Evolutionary conservation across 1,140 invertebrate genomes (phyloP).

Genomic region (Hyles euphorbiae): DNA sequence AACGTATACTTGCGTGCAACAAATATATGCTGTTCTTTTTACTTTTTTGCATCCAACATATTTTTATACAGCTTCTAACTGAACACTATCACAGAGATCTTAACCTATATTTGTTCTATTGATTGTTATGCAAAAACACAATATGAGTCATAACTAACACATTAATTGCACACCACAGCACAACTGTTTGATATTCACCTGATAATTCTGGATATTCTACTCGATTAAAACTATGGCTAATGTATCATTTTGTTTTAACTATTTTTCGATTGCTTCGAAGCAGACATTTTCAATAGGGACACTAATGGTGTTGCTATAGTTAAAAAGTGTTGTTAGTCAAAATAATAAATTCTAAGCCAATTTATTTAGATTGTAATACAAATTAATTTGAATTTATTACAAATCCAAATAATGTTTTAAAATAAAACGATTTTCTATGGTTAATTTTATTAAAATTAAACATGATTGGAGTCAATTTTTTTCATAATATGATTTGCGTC

Average conservation of each 20-base stretch:
- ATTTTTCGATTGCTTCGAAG: slow-evolving; percentile 56
- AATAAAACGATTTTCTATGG: no score
- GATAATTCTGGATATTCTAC: slow-evolving; percentile 38
- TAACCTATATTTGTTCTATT: slow-evolving; percentile 72
- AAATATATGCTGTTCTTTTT: slow-evolving; percentile 35
- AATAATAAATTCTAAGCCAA: no score
- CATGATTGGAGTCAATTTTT: no score
- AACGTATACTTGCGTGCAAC: slow-evolving; percentile 43
- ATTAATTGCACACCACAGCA: slow-evolving; percentile 32
- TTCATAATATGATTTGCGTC: no score
- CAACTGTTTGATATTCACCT: slow-evolving; percentile 50
- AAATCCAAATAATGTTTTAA: no score
- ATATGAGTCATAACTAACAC: slow-evolving; percentile 49
- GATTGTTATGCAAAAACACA: slow-evolving; percentile 74
- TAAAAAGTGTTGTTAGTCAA: neutral
- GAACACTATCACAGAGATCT: slow-evolving; percentile 65
- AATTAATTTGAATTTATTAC: no score
- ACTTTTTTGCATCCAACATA: slow-evolving; percentile 40
- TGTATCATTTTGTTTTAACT: slow-evolving; percentile 51
- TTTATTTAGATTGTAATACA: no score
- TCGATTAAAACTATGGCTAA: slow-evolving; percentile 37
- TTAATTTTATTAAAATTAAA: no score
- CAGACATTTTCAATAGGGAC: slow-evolving; percentile 67
- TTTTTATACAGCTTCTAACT: slow-evolving; percentile 48
- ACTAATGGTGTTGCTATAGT: slow-evolving; percentile 29